Base-by-base conservation (phyloP, 2,113 vertebrate species). In the Sprattus sprattus region DNA sequence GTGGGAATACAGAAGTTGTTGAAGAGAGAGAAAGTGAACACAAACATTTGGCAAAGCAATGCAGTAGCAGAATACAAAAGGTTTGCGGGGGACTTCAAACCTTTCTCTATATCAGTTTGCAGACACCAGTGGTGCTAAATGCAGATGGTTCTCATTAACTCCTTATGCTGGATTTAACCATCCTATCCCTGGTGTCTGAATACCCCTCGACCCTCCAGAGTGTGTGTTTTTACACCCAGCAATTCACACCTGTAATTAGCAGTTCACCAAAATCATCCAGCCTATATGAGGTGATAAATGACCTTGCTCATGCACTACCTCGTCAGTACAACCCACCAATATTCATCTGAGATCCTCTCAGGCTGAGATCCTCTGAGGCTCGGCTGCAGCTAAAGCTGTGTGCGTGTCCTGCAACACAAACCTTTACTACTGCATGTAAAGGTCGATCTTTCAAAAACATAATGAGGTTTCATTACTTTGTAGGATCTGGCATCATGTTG, bases 231-330 rank as follows among this genome's bases (percentile, higher is more conserved):
- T 28, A 78, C 71, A 78, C 71, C 28, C 32, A 15, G 7, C 16
- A 11, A 39, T 78, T 78, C 10, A 78, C 71, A 78, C 71, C 71
- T 78, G 71, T 15, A 78, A 78, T 78, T 78, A 78, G 71, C 71
- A 32, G 71, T 6, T 78, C 28, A 5, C 71, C 15, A 39, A 44
- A 78, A 78, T 78, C 28, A 39, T 32, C 71, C 71, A 78, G 28
- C 32, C 32, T 39, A 13, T 39, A 13, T 44, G 67, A 75, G 67
- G 28, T 75, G 8, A 9, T 75, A 32, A 75, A 9, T 32, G 67
- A 75, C 71, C 71, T 78, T 32, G 11, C 11, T 16, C 32, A 39
- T 39, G 71, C 71, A 39, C 28, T 3, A 78, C 71, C 10, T 78
- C 28, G 2, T 32, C 25, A 16, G 20, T 11, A 39, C 13, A 13